A percentile compares a stretch with the other conserved stretches of the same genome.
These are phyloP conservation scores for Tubulanus polymorphus DNA, from an alignment of 2,888 invertebrate genomes.

Conservation along the genomic window DNA sequence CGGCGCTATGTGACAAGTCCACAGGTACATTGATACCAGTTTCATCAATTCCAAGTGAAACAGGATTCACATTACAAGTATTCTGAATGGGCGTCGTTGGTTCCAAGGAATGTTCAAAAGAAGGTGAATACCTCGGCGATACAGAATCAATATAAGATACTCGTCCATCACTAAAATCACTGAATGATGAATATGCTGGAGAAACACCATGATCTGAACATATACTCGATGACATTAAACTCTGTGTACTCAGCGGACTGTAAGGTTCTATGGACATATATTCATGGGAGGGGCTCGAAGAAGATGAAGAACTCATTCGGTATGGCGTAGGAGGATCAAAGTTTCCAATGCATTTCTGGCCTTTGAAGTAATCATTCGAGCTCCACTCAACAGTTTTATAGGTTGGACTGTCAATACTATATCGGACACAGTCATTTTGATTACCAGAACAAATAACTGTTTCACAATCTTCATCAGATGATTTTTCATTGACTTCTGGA, in stretches of 20 bases:
- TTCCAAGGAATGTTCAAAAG: too few species aligned
- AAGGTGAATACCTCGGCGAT: too few species aligned
- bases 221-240: constrained; percentile 3
- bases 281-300: neutral
- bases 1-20: too few species aligned
- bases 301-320: neutral
- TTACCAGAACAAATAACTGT: neutral
- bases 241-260: constrained; percentile 35
- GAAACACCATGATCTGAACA: constrained; percentile 13
- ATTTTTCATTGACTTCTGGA: too few species aligned
- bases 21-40: too few species aligned
- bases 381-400: constrained; percentile 31
- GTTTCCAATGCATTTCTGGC: constrained; percentile 28
- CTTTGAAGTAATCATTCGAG: constrained; percentile 25
- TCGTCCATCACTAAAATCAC: too few species aligned
- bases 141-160: too few species aligned
- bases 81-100: too few species aligned
- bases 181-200: neutral
- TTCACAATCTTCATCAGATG: too few species aligned
- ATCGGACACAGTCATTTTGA: constrained; percentile 13
- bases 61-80: too few species aligned
- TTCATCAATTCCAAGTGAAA: too few species aligned
- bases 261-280: constrained; percentile 15
- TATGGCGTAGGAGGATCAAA: constrained; percentile 16
- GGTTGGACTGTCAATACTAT: constrained; percentile 45